Evolutionary conservation across 2,888 invertebrate species (phyloP), one percentile per base, ranked within the genome.

Genomic region (Alloplasta piceator): DNA sequence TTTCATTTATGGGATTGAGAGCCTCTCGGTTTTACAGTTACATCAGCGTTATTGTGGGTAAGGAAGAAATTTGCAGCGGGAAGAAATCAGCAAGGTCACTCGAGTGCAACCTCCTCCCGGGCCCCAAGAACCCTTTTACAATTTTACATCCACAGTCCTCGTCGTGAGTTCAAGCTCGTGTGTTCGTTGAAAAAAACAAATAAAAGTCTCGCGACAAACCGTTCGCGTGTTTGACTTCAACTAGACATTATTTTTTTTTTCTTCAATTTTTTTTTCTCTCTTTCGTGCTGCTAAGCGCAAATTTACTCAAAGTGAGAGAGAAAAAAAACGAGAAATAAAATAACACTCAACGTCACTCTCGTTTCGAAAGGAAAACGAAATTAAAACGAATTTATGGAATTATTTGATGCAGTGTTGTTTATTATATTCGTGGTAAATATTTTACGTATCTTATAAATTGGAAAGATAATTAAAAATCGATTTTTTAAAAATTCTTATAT

Each of bases 11-110:
- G 41, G 72, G 71, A 81, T 90, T 90, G 90, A 90, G 90, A 90
- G 90, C 90, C 91, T 88, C 88, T 90, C 86, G 67, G 67, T 78
- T 90, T 89, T 91, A 91, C 91, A 90, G 91, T 91, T 91, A 91
- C 82, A 88, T 84, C 83, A 87, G 87, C 86, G 87, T 87, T 89
- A 88, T 88, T 85, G 90, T 86, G 86, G 91, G 87, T 91, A 91
- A 88, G 85, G 86, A 84, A 90, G 91, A 85, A 83, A 89, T 87
- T 89, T 86, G 43, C 81, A 81, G 82, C 83, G 85, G 85, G 86
- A 83, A 86, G 85, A 86, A 86, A 88, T 89, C 86, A 88, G 89
- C 90, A 91, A 91, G 91, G 91, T 91, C 91, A 91, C 84, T 86
- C 82, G 86, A 90, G 90, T 91, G 91, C 91, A 90, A 86, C 87